Base-by-base conservation (phyloP, 2,113 vertebrate genomes). In the Gobio gobio region DNA sequence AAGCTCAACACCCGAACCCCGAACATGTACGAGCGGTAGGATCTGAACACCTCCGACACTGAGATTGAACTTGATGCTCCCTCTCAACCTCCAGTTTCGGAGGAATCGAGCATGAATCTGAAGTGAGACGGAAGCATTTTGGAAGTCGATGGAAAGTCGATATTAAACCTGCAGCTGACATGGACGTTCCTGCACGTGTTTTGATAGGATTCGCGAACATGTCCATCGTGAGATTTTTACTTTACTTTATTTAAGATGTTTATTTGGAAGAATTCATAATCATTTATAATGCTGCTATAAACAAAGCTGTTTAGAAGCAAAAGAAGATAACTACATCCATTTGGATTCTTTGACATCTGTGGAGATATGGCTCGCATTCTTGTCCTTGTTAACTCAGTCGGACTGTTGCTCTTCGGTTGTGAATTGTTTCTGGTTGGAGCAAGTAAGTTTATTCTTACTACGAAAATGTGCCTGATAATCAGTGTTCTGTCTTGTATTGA, bases 371-470 rank as follows among this genome's bases (percentile, higher is more conserved):
- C 93, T 92, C 93, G 92, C 10, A 90, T 94, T 88, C 87, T 94
- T 49, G 86, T 95, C 84, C 77, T 92, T 84, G 61, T 95, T 84
- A 94, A 95, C 93, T 95, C 94, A 64, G 91, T 91, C 76, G 87
- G 95, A 90, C 95, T 98, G 94, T 95, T 98, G 94, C 95, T 97
- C 90, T 95, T 98, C 92, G 95, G 95, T 90, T 97, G 95, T 93
- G 96, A 96, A 93, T 92, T 96, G 92, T 96, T 97, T 90, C 92
- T 97, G 83, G 96, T 98, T 75, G 94, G 93, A 93, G 97, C 96
- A 91, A 97, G 97, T 98, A 93, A 98, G 97, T 96, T 75, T 51
- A 70, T 40, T 56, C 54, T 56, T 56, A 56, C 54, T 56, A 56
- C 20, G 18, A 56, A 56, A 20, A 22, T 56, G 59, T 47, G 54